Evolutionary conservation across 2,797 vertebrate genomes (phyloP).

Genomic region (Eupleurogrammus muticus): DNA sequence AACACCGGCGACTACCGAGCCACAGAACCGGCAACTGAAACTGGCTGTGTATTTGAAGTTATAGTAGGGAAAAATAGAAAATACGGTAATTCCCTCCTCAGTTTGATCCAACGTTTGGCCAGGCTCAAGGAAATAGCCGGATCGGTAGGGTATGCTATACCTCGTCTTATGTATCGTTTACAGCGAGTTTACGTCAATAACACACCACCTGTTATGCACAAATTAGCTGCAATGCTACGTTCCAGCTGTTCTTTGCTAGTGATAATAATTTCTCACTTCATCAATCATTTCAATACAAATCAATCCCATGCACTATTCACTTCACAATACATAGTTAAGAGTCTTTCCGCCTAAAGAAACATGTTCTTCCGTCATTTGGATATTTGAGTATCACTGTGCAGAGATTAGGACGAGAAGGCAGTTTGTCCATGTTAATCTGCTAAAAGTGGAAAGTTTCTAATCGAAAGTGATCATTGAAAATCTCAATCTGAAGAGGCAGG

Average conservation of each 20-base stretch:
- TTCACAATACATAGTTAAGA: background rate
- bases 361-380: background rate
- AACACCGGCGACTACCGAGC: constrained; percentile 1
- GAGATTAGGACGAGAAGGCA: too few relatives aligned
- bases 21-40: background rate
- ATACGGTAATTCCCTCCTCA: background rate
- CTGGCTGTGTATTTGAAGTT: background rate
- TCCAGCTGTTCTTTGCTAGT: constrained; percentile 1
- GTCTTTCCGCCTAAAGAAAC: background rate
- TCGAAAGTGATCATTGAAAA: too few relatives aligned
- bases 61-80: background rate
- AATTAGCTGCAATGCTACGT: background rate
- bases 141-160: background rate
- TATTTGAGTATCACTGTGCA: background rate
- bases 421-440: too few relatives aligned
- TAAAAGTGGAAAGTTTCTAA: too few relatives aligned
- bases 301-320: background rate
- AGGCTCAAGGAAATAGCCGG: background rate
- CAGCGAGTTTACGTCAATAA: background rate
- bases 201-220: background rate
- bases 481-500: too few relatives aligned
- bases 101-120: background rate
- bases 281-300: background rate
- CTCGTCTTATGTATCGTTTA: background rate
- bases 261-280: background rate